Conservation (phyloP, 2,797 vertebrate species). For the Cynodonichthys magdalenae region DNA sequence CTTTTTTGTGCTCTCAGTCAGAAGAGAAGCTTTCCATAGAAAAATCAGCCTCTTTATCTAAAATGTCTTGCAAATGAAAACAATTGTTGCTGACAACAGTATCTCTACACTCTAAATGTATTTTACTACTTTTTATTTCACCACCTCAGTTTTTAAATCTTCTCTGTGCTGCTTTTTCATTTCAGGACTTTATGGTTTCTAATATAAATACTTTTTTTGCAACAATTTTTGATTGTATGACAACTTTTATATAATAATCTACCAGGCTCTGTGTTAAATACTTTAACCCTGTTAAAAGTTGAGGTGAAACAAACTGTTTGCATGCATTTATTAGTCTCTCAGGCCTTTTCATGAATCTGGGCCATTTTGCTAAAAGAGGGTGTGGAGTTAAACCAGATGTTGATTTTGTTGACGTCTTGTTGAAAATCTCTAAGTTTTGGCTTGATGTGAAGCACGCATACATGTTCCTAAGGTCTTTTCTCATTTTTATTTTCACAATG, state of each 20-base stretch:
- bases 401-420: constrained; percentile 46
- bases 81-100: neutral
- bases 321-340: constrained; percentile 35
- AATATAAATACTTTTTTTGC: too few species aligned
- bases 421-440: constrained; percentile 62
- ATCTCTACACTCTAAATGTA: too few species aligned
- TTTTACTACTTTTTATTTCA: too few species aligned
- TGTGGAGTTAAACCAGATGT: constrained; percentile 46
- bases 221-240: too few species aligned
- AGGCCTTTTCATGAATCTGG: constrained; percentile 27
- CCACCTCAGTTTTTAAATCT: too few species aligned
- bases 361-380: constrained; percentile 33
- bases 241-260: neutral
- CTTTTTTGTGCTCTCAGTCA: neutral
- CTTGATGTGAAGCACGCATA: constrained; percentile 48
- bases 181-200: too few species aligned
- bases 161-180: too few species aligned
- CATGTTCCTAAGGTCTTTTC: constrained; percentile 7
- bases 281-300: constrained; percentile 26
- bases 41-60: neutral
- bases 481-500: constrained; percentile 16
- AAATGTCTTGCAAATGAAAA: neutral
- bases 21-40: neutral
- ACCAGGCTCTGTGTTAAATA: neutral
- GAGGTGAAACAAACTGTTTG: constrained; percentile 3